phyloP scores from a whole-genome alignment of 2,888 invertebrate species.

The Heliconius hortense region DNA sequence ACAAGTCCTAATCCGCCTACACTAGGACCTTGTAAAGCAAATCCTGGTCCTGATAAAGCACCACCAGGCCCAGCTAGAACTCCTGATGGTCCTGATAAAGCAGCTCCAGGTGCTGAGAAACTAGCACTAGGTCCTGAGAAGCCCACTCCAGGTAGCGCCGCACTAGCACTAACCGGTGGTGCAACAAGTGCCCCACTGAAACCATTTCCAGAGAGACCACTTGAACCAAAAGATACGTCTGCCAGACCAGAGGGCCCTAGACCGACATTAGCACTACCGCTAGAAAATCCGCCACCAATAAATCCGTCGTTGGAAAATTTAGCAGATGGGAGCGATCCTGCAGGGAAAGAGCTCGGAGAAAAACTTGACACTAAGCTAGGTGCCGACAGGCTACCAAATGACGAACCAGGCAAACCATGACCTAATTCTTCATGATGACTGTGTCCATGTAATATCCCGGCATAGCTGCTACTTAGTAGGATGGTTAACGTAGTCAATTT shows the following conservation, averaged over 20 bases:
- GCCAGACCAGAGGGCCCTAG: constrained; percentile 42
- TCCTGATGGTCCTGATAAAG: neutral
- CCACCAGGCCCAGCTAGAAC: neutral
- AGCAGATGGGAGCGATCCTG: constrained; percentile 72
- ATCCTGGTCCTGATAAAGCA: constrained; percentile 12
- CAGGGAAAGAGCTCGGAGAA: constrained; percentile 71
- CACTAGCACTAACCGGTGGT: constrained; percentile 16
- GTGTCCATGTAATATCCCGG: constrained; percentile 61
- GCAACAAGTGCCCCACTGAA: constrained; percentile 16
- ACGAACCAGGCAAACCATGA: constrained; percentile 38
- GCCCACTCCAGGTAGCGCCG: constrained; percentile 14
- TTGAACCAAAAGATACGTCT: constrained; percentile 40
- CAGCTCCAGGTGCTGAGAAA: constrained; percentile 9
- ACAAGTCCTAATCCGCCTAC: constrained; percentile 30
- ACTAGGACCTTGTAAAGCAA: constrained; percentile 2
- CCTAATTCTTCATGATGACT: constrained; percentile 39
- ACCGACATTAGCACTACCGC: constrained; percentile 38
- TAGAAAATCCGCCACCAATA: constrained; percentile 40
- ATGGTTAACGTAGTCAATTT: constrained; percentile 71
- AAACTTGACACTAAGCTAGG: constrained; percentile 60
- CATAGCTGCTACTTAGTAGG: constrained; percentile 68
- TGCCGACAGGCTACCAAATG: constrained; percentile 42
- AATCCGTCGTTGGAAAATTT: constrained; percentile 58
- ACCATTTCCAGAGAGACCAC: constrained; percentile 29
- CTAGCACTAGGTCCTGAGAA: neutral